Evolutionary conservation across 1,140 invertebrate species (phyloP).

Genomic region (Penaeus japonicus): DNA sequence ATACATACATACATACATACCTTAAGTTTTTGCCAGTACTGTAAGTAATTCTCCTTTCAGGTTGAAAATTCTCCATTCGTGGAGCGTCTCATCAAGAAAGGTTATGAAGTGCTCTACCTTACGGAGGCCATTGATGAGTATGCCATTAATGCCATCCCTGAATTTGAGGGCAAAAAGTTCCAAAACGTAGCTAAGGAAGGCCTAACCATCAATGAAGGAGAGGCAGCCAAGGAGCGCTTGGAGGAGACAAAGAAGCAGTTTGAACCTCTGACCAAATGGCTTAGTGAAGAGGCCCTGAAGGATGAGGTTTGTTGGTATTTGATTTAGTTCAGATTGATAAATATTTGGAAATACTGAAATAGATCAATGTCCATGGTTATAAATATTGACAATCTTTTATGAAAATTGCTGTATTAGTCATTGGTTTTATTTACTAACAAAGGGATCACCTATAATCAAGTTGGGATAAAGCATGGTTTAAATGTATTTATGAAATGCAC

Average conservation of each 20-base stretch:
- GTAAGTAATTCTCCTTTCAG: slow-evolving; percentile 60
- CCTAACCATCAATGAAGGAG: slow-evolving; percentile 83
- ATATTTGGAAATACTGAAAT: too few species aligned
- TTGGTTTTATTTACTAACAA: too few species aligned
- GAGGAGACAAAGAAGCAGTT: slow-evolving; percentile 83
- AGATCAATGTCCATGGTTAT: too few species aligned
- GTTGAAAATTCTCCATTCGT: slow-evolving; percentile 95
- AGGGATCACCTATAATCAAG: too few species aligned
- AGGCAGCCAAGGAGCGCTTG: slow-evolving; percentile 82
- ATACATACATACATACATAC: too few species aligned
- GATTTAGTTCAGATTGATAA: not conserved
- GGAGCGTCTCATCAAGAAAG: slow-evolving; percentile 90
- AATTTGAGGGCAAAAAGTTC: slow-evolving; percentile 99
- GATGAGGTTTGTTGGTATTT: slow-evolving; percentile 71
- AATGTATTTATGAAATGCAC: not conserved
- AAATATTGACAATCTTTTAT: too few species aligned
- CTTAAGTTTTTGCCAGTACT: too few species aligned
- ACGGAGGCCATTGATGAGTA: slow-evolving; percentile 99
- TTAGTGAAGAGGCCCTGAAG: slow-evolving; percentile 85
- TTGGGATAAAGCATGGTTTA: not conserved
- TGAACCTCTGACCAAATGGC: slow-evolving; percentile 92
- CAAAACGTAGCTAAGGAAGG: slow-evolving; percentile 99
- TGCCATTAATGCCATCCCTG: slow-evolving; percentile 94
- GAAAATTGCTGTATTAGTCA: too few species aligned
- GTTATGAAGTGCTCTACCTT: slow-evolving; percentile 95